These are phyloP conservation scores for Spilogale gracilis DNA, from an alignment of 2,113 vertebrate species.

Conservation along the genomic window DNA sequence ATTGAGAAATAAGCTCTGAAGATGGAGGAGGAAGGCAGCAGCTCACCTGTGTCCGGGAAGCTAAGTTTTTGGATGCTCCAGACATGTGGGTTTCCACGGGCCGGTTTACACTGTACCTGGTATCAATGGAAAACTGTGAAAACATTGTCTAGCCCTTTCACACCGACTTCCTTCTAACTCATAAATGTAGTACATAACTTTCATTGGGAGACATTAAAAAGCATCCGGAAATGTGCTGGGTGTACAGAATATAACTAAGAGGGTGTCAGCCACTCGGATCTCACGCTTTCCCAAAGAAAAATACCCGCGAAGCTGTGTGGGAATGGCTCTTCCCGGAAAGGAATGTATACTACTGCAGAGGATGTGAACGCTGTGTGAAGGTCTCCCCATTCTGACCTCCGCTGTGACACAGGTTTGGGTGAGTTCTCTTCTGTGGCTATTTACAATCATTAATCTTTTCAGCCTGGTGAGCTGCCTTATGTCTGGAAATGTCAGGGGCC, in stretches of 20 bases:
- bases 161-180: background rate
- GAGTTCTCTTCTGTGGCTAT: background rate
- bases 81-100: conserved; percentile 96
- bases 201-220: conserved; percentile 7
- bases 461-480: background rate
- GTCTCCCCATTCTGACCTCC: background rate
- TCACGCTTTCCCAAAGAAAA: conserved; percentile 25
- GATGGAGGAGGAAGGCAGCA: background rate
- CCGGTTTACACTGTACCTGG: conserved; percentile 95
- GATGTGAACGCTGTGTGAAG: background rate
- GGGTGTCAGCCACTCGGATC: background rate
- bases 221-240: background rate
- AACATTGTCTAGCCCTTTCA: background rate
- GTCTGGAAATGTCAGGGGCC: background rate
- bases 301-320: background rate
- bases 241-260: background rate
- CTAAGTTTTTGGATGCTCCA: conserved; percentile 90
- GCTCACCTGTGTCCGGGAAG: conserved; percentile 92
- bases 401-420: background rate
- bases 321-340: background rate
- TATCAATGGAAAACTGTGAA: background rate
- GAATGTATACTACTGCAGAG: background rate
- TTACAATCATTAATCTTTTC: background rate
- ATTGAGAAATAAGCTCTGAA: background rate
- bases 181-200: background rate